These are phyloP conservation scores for Melanotaenia duboulayi DNA, from an alignment of 2,113 vertebrate genomes.

Conservation along the genomic window DNA sequence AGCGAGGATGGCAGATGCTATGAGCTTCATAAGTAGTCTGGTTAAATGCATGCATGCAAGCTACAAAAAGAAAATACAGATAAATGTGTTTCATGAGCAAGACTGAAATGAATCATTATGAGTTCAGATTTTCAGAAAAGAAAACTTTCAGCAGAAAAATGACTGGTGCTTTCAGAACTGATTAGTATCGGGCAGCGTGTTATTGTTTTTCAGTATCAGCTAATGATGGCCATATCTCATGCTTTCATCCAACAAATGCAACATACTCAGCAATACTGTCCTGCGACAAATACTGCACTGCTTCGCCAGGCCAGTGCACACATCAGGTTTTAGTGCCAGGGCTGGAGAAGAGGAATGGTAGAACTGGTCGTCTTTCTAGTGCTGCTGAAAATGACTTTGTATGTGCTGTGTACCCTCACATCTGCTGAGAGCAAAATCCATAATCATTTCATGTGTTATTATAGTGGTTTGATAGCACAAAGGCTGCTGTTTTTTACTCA, in stretches of 20 bases:
- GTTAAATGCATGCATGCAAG: neutral
- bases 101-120: conserved; percentile 9
- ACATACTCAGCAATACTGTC: conserved; percentile 20
- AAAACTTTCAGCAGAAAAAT: conserved; percentile 21
- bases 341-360: conserved; percentile 17
- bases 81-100: conserved; percentile 6
- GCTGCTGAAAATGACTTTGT: too few species aligned
- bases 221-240: conserved; percentile 56
- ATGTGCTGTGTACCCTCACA: too few species aligned
- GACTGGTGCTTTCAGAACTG: conserved; percentile 23
- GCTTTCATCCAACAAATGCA: conserved; percentile 44
- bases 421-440: too few species aligned
- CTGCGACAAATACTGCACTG: neutral
- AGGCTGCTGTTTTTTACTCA: neutral
- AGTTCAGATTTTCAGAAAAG: neutral
- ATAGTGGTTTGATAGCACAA: neutral
- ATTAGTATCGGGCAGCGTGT: conserved; percentile 49
- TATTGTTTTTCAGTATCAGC: conserved; percentile 46
- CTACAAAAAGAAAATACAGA: neutral
- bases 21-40: conserved; percentile 4
- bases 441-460: too few species aligned
- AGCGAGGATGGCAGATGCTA: neutral
- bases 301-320: neutral
- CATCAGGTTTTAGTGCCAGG: conserved; percentile 9
- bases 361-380: too few species aligned